phyloP scores from a whole-genome alignment of 2,797 vertebrate species.

The Carapus acus region DNA sequence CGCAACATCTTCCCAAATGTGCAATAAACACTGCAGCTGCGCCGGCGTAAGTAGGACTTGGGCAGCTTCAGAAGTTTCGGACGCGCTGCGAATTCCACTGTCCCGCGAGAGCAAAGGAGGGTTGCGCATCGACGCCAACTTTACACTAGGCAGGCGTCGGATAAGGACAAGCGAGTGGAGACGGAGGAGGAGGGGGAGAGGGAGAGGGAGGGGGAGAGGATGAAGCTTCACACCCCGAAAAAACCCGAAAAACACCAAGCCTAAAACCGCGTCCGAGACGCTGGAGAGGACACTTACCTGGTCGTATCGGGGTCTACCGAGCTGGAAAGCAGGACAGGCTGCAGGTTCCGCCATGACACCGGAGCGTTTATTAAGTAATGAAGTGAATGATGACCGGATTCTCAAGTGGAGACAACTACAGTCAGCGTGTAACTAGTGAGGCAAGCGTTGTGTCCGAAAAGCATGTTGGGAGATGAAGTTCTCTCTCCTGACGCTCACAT shows the following conservation, averaged over 20 bases:
- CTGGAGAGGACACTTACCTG: conserved; percentile 70
- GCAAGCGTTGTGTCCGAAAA: conserved; percentile 49
- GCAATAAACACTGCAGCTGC: no score
- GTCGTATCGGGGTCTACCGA: conserved; percentile 84
- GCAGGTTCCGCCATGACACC: conserved; percentile 74
- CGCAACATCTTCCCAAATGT: no score
- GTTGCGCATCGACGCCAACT: conserved; percentile 46
- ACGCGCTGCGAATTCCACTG: background rate
- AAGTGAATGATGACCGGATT: conserved; percentile 57
- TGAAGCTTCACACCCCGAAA: conserved; percentile 36
- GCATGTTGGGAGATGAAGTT: conserved; percentile 68
- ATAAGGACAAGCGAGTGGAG: background rate
- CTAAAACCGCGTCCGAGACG: conserved; percentile 1
- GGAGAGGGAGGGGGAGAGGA: conserved; percentile 22
- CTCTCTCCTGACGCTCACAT: background rate
- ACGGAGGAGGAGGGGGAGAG: background rate
- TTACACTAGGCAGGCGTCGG: conserved; percentile 36
- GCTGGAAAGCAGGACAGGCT: conserved; percentile 79
- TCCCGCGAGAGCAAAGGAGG: background rate
- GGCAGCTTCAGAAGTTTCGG: conserved; percentile 36
- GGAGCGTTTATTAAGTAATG: conserved; percentile 64
- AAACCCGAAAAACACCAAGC: conserved; percentile 46
- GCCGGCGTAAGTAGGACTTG: background rate
- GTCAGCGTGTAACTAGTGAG: conserved; percentile 53
- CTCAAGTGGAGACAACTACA: conserved; percentile 63